Base-by-base conservation (phyloP, 2,113 vertebrate species). In the Salvelinus fontinalis region DNA sequence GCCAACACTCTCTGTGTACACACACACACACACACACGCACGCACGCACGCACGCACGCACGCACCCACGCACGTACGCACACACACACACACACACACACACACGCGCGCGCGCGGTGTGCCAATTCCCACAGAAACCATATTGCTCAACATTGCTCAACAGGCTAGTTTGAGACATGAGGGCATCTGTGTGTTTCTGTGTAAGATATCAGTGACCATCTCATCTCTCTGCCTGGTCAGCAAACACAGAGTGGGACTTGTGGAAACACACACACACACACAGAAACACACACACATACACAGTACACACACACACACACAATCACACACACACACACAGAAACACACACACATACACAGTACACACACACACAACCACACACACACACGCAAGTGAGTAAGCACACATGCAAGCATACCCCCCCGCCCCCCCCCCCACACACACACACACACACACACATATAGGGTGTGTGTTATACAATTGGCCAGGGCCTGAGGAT, bases 201-300 rank as follows among this genome's bases (percentile, higher is more conserved):
- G 83, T 81, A 78, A 89, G 85, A 39, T 92, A 93, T 92, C 93
- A 84, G 7, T 39, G 8, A 39, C 39, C 34, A 67, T 54, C 89
- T 90, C 78, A 13, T 51, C 12, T 16, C 12, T 51, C 48, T 49
- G 48, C 79, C 72, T 89, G 85, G 80, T 85, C 79, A 86, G 86
- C 85, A 80, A 88, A 87, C 89, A 90, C 87, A 90, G 79, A 93
- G 80, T 90, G 88, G 88, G 90, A 84, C 91, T 92, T 51, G 48
- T n/a, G 49, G 49, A 51, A 3, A 14, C 44, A 51, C 49, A 44
- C 67, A 51, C 69, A 70, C 57, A 64, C 70, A n/a, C 39, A 24
- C 39, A 70, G n/a, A 48, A 9, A 70, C 18, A 22, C 11, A 44
- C 34, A 70, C 39, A 70, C 57, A 27, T 57, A 39, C 29, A 48